Conservation (phyloP, 2,797 vertebrate genomes). For the Eupleurogrammus muticus region DNA sequence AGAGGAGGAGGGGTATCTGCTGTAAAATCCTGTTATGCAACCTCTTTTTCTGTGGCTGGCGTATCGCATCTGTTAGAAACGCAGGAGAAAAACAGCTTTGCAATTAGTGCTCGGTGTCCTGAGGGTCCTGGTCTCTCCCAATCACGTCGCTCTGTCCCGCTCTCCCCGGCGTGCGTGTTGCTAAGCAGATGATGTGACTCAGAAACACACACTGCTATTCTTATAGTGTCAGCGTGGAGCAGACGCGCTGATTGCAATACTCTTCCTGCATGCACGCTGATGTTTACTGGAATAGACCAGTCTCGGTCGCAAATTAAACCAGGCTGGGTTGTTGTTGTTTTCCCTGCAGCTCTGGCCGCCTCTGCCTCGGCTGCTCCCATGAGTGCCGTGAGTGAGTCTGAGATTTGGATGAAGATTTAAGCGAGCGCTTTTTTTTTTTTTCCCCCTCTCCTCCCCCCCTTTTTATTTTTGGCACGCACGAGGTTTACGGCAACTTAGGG, state of each 20-base stretch:
- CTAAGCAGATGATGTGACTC: constrained; percentile 84
- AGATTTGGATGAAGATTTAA: constrained; percentile 29
- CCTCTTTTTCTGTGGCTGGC: constrained; percentile 67
- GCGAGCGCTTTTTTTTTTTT: neutral
- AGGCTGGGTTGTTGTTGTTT: constrained; percentile 58
- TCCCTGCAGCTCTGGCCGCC: constrained; percentile 1
- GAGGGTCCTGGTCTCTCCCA: constrained; percentile 78
- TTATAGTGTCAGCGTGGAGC: constrained; percentile 54
- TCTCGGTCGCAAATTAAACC: constrained; percentile 60
- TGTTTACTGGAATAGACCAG: constrained; percentile 68
- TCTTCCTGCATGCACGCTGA: constrained; percentile 44
- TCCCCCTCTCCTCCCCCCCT: no score
- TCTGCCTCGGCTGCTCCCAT: constrained; percentile 36
- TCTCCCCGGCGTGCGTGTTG: constrained; percentile 74
- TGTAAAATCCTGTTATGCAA: constrained; percentile 83
- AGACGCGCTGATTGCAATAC: constrained; percentile 59
- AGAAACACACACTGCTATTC: constrained; percentile 67
- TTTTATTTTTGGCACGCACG: constrained; percentile 44
- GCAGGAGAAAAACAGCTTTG: constrained; percentile 72
- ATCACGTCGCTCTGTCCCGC: constrained; percentile 73
- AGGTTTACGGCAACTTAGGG: constrained; percentile 68
- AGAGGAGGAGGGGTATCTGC: constrained; percentile 65
- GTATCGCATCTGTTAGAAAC: constrained; percentile 77
- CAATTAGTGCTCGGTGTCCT: constrained; percentile 79
- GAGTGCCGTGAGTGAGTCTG: constrained; percentile 40